Evolutionary conservation across 2,797 vertebrate species (phyloP).

Genomic region (Phrynocephalus vlangalii): DNA sequence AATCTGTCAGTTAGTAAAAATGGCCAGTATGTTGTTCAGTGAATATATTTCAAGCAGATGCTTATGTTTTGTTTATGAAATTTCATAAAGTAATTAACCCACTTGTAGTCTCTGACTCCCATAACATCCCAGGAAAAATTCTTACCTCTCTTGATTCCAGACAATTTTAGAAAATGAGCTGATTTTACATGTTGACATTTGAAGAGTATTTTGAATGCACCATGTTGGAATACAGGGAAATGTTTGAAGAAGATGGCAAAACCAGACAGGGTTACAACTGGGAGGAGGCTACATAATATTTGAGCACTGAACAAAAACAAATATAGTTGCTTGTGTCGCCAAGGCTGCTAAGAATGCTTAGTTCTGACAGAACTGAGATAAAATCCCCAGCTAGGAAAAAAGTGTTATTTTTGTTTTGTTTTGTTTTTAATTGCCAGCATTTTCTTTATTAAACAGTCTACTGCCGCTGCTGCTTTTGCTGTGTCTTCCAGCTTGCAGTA

Average conservation of each 20-base stretch:
- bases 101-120: not conserved
- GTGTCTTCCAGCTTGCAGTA: not conserved
- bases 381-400: not conserved
- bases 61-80: not conserved
- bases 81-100: not conserved
- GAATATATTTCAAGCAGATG: not conserved
- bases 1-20: not conserved
- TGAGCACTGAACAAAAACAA: not conserved
- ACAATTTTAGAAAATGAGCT: not conserved
- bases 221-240: not conserved
- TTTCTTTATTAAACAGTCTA: not conserved
- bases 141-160: not conserved
- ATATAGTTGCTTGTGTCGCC: not conserved
- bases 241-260: not conserved
- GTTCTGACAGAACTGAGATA: not conserved
- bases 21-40: not conserved
- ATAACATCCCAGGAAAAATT: too few relatives aligned
- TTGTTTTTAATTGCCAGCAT: not conserved
- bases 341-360: not conserved
- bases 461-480: not conserved
- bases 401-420: not conserved
- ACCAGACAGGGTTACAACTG: not conserved
- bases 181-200: not conserved
- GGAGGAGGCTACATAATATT: not conserved
- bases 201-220: not conserved